Conservation (phyloP, 2,797 vertebrate species). For the Danio albolineatus region DNA sequence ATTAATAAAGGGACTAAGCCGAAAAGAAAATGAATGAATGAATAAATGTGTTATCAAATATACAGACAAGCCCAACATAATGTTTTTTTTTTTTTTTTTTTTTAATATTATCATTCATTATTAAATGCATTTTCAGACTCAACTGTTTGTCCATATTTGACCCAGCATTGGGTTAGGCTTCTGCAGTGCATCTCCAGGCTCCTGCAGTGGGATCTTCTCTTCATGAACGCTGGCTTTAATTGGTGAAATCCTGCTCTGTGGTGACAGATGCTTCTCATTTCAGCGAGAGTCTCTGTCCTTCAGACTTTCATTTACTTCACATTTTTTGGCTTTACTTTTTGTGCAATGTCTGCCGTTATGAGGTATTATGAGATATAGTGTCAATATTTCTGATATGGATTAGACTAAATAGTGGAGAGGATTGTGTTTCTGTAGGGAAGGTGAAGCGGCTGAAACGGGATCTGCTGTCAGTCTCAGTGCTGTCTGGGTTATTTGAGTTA, state of each 20-base stretch:
- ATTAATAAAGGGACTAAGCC: no score
- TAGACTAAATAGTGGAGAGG: conserved; percentile 76
- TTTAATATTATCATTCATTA: no score
- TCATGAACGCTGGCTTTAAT: not conserved
- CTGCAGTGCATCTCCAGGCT: no score
- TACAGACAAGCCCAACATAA: no score
- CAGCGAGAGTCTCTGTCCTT: conserved; percentile 71
- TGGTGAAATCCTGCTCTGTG: not conserved
- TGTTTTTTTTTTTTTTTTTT: no score
- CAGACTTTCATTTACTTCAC: conserved; percentile 51
- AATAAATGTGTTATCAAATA: no score
- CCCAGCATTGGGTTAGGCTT: no score
- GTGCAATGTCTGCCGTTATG: conserved; percentile 67
- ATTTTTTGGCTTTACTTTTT: conserved; percentile 62
- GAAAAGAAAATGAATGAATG: no score
- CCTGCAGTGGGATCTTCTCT: not conserved
- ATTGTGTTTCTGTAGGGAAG: conserved; percentile 44
- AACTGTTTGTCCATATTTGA: no score
- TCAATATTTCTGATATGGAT: conserved; percentile 72
- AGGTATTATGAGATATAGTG: conserved; percentile 71
- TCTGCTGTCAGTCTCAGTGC: conserved; percentile 68
- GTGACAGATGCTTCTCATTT: conserved; percentile 36
- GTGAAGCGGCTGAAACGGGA: conserved; percentile 53
- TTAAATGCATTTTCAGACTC: no score
- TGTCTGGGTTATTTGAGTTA: conserved; percentile 60